These are phyloP conservation scores for Drosophila paracracens DNA, from an alignment of 2,888 invertebrate genomes.

Conservation along the genomic window DNA sequence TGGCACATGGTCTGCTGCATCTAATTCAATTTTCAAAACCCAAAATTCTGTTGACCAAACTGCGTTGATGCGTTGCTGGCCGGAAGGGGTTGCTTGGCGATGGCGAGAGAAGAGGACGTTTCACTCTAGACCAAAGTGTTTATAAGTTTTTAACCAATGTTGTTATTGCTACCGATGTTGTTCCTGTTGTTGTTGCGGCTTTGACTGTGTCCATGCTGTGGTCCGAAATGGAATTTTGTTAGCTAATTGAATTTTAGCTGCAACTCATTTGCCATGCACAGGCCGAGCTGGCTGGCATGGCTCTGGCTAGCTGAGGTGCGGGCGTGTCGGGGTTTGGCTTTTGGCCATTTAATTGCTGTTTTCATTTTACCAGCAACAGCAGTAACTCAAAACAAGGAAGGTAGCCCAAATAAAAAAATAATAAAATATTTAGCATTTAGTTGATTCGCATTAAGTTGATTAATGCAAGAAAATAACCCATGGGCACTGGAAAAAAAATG, in stretches of 20 bases:
- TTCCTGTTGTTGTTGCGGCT: conserved; percentile 51
- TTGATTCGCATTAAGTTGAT: conserved; percentile 73
- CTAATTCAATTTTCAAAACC: conserved; percentile 81
- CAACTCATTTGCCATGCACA: conserved; percentile 79
- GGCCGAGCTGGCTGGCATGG: conserved; percentile 11
- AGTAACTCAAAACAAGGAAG: conserved; percentile 29
- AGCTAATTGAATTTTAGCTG: conserved; percentile 81
- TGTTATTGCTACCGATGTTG: conserved; percentile 43
- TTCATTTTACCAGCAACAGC: conserved; percentile 66
- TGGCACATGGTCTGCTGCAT: conserved; percentile 78
- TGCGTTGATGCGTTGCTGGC: conserved; percentile 61
- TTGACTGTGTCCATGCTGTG: conserved; percentile 58
- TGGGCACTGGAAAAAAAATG: conserved; percentile 30
- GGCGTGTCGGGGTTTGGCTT: conserved; percentile 63
- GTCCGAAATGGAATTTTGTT: conserved; percentile 78
- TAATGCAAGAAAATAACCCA: conserved; percentile 67
- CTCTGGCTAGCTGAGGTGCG: background rate
- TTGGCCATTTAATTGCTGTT: conserved; percentile 80
- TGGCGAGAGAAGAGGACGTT: conserved; percentile 8
- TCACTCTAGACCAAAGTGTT: conserved; percentile 63
- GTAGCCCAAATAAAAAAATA: conserved; percentile 21
- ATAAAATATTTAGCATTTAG: conserved; percentile 51
- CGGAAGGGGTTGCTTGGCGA: conserved; percentile 36
- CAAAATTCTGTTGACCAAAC: conserved; percentile 78
- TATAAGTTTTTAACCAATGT: conserved; percentile 72